phyloP scores from a whole-genome alignment of 2,888 invertebrate genomes.

The Leucophora obtusa region DNA sequence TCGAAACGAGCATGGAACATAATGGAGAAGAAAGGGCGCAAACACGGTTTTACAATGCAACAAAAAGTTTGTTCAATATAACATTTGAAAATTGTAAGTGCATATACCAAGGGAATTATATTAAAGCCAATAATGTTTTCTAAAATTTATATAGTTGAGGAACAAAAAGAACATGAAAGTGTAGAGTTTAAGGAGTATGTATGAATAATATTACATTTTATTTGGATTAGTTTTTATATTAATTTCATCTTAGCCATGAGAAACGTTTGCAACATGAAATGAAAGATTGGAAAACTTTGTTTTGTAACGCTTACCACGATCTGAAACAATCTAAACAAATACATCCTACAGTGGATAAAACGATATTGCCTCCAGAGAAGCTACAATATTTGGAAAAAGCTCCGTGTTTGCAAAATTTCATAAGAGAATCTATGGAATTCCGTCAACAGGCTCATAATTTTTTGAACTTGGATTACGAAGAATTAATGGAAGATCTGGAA shows the following conservation, averaged over 20 bases:
- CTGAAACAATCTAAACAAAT: slow-evolving; percentile 58
- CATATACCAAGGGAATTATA: neutral
- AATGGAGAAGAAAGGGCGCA: slow-evolving; percentile 46
- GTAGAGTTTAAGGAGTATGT: slow-evolving; percentile 65
- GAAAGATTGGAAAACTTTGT: slow-evolving; percentile 67
- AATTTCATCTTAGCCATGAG: slow-evolving; percentile 66
- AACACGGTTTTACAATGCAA: slow-evolving; percentile 35
- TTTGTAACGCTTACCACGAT: slow-evolving; percentile 20
- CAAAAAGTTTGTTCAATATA: slow-evolving; percentile 69
- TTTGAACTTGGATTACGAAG: slow-evolving; percentile 65
- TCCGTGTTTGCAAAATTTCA: slow-evolving; percentile 69
- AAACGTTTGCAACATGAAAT: slow-evolving; percentile 66
- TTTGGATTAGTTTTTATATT: neutral
- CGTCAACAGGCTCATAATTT: slow-evolving; percentile 67
- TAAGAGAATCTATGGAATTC: slow-evolving; percentile 69
- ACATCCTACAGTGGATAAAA: slow-evolving; percentile 54
- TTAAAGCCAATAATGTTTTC: neutral
- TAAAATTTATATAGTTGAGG: slow-evolving; percentile 19
- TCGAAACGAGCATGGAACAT: slow-evolving; percentile 63
- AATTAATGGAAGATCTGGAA: slow-evolving; percentile 67
- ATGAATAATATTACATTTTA: too few relatives aligned
- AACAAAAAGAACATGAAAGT: slow-evolving; percentile 40
- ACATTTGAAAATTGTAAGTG: slow-evolving; percentile 67
- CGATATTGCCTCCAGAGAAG: slow-evolving; percentile 69
- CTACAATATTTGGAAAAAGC: slow-evolving; percentile 68